Conservation (phyloP, 2,797 vertebrate species). For the Sternotherus odoratus region DNA sequence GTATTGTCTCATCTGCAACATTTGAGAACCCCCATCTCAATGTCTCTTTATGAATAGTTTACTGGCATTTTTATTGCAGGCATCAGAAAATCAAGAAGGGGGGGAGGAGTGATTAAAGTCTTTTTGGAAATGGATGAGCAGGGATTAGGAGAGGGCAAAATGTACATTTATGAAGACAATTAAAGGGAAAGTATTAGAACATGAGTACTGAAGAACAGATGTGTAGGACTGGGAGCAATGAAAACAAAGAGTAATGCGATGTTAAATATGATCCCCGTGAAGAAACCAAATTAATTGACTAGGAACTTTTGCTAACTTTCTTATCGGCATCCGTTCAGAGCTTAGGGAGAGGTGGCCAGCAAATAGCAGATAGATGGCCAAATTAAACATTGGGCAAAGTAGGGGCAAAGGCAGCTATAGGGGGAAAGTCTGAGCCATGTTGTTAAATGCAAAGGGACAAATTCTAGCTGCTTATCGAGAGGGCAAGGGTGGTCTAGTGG, state of each 20-base stretch:
- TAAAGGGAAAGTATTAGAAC: background rate
- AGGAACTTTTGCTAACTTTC: background rate
- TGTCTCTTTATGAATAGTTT: constrained; percentile 26
- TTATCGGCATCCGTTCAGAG: background rate
- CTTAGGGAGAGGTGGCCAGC: background rate
- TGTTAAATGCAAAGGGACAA: background rate
- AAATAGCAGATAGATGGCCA: background rate
- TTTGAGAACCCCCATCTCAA: background rate
- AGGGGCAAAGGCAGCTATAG: background rate
- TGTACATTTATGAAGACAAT: background rate
- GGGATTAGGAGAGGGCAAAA: background rate
- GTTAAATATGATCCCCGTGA: accelerated
- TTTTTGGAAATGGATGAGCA: background rate
- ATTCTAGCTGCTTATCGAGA: background rate
- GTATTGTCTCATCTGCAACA: background rate
- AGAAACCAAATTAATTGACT: accelerated
- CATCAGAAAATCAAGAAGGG: background rate
- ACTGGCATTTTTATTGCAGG: background rate
- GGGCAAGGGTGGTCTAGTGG: background rate
- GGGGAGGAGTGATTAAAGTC: background rate
- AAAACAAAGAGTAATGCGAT: accelerated
- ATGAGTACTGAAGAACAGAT: background rate
- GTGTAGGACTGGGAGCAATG: background rate
- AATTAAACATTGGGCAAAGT: background rate
- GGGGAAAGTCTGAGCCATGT: background rate